Evolutionary conservation across 2,113 vertebrate species (phyloP).

Genomic region (Lepus americanus): DNA sequence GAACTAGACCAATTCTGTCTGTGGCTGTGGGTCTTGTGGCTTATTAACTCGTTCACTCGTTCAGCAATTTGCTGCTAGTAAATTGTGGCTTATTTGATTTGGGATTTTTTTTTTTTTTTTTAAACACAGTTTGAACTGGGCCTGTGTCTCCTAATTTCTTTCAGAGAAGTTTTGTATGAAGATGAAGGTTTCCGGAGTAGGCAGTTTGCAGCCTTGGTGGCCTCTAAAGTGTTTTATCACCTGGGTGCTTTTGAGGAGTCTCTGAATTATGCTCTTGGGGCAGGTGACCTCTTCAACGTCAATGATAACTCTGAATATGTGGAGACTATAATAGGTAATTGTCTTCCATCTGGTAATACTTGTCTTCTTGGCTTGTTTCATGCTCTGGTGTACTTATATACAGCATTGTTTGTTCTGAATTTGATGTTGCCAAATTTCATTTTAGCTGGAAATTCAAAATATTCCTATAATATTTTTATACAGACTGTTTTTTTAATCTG

Average conservation of each 20-base stretch:
- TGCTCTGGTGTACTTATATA: not conserved
- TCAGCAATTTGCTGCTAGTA: constrained; percentile 47
- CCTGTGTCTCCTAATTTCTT: constrained; percentile 67
- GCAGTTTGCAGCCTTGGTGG: constrained; percentile 97
- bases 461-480: constrained; percentile 21
- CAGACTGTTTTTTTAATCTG: constrained; percentile 31
- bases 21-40: constrained; percentile 38
- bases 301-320: constrained; percentile 99
- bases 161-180: constrained; percentile 98
- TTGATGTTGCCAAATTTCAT: constrained; percentile 45
- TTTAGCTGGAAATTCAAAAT: constrained; percentile 56
- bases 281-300: constrained; percentile 99
- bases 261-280: constrained; percentile 97
- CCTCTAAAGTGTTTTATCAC: constrained; percentile 99
- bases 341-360: constrained; percentile 1
- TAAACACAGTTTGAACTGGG: constrained; percentile 26
- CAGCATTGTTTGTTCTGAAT: not conserved
- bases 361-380: not conserved
- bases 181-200: constrained; percentile 98
- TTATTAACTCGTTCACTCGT: constrained; percentile 62
- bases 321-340: constrained; percentile 98
- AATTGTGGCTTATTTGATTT: constrained; percentile 50
- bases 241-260: constrained; percentile 99
- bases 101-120: constrained; percentile 47
- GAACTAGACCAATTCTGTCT: constrained; percentile 13